Evolutionary conservation across 2,797 vertebrate species (phyloP).

Genomic region (Benthosema pterotum): DNA sequence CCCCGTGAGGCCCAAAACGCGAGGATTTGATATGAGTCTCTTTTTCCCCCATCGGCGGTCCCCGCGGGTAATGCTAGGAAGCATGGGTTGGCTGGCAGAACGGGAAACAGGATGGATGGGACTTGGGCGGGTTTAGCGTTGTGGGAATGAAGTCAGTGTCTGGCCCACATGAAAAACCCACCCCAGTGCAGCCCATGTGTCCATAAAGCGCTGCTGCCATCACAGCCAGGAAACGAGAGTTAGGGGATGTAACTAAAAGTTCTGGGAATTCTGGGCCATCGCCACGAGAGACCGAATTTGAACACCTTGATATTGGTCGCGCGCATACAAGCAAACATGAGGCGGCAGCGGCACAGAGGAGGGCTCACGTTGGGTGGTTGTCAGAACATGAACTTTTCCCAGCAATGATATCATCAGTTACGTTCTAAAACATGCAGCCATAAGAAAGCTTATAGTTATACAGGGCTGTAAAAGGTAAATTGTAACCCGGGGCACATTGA

Average conservation of each 20-base stretch:
- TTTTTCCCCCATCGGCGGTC: constrained; percentile 39
- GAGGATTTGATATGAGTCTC: constrained; percentile 46
- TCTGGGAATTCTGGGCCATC: too few relatives aligned
- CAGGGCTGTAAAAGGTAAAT: constrained; percentile 56
- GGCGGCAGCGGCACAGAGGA: background rate
- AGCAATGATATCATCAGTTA: constrained; percentile 53
- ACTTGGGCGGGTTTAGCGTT: constrained; percentile 70
- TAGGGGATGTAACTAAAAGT: too few relatives aligned
- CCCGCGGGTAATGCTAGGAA: constrained; percentile 68
- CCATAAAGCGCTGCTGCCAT: constrained; percentile 53
- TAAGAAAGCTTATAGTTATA: constrained; percentile 35
- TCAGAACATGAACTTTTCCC: constrained; percentile 16
- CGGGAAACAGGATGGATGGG: constrained; percentile 72
- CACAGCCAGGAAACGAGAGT: constrained; percentile 43
- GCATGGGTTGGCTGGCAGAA: constrained; percentile 62
- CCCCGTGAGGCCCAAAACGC: constrained; percentile 41
- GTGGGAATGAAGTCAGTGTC: constrained; percentile 76
- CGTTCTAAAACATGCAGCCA: constrained; percentile 40
- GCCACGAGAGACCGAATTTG: too few relatives aligned
- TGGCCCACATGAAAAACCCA: constrained; percentile 62
- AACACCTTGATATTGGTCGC: too few relatives aligned
- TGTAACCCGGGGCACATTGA: constrained; percentile 42
- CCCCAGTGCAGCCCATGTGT: constrained; percentile 34
- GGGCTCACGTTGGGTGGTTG: constrained; percentile 45
- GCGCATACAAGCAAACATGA: background rate